These are phyloP conservation scores for Strongylocentrotus purpuratus DNA, from an alignment of 35 echinoderm and acorn worm genomes.

Conservation along the genomic window DNA sequence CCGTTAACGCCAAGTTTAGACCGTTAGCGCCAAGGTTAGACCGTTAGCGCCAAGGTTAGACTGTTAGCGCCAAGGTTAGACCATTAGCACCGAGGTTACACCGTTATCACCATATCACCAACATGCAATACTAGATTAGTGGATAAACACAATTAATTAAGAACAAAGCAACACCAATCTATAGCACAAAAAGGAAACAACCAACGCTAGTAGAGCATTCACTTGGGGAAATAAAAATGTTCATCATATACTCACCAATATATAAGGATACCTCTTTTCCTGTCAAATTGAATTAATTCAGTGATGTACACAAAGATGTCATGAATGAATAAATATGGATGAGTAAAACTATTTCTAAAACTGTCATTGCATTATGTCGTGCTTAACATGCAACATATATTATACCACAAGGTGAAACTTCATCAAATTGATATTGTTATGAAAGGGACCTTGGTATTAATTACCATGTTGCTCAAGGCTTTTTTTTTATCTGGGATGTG, in stretches of 20 bases:
- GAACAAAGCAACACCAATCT: neutral
- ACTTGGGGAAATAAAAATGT: neutral
- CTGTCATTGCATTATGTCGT: neutral
- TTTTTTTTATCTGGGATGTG: neutral
- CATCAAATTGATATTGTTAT: no score
- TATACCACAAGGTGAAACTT: neutral
- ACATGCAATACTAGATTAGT: neutral
- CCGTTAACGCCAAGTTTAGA: no score
- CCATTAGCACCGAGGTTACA: no score
- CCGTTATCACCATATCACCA: neutral
- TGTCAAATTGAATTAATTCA: neutral
- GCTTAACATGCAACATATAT: neutral
- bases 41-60: no score
- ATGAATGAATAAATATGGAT: neutral
- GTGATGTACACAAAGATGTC: neutral
- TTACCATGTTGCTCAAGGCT: neutral
- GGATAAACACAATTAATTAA: neutral
- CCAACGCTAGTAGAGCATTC: neutral
- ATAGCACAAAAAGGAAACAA: slow-evolving; percentile 36
- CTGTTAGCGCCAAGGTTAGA: no score
- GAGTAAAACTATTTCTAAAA: neutral
- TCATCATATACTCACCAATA: neutral
- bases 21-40: no score
- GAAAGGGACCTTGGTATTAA: no score
- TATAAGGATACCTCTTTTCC: neutral